These are phyloP conservation scores for Oscheius sp. DNA, from an alignment of 1,140 invertebrate genomes.

Conservation along the genomic window DNA sequence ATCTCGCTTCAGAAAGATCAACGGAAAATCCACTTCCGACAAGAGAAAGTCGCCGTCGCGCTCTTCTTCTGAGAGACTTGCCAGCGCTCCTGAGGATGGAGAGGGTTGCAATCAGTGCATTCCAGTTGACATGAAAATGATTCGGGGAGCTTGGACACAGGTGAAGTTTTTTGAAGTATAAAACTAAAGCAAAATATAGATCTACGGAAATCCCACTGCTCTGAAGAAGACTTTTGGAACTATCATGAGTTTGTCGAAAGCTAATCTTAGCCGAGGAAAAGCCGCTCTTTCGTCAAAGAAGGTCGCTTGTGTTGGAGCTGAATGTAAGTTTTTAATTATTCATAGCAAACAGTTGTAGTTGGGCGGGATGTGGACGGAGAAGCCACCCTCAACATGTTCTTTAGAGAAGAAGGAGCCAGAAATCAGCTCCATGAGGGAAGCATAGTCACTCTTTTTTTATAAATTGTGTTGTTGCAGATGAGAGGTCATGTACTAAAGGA, in stretches of 20 bases:
- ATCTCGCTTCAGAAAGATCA: not conserved
- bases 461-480: conserved; percentile 30
- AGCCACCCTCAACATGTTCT: not conserved
- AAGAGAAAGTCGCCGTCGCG: conserved; percentile 2
- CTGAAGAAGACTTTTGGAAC: conserved; percentile 39
- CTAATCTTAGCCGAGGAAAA: conserved; percentile 21
- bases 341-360: conserved; percentile 34
- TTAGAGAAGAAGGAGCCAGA: not conserved
- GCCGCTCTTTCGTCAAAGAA: conserved; percentile 15
- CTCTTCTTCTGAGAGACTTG: not conserved
- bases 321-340: conserved; percentile 11
- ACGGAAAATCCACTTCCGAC: conserved; percentile 5
- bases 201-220: conserved; percentile 39
- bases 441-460: not conserved
- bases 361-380: conserved; percentile 26
- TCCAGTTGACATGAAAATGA: conserved; percentile 24
- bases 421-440: conserved; percentile 38
- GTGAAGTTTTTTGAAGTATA: not conserved
- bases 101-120: conserved; percentile 28
- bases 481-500: not conserved
- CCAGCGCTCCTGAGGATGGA: not conserved
- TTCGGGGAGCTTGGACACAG: conserved; percentile 38
- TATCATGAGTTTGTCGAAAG: conserved; percentile 20
- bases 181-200: not conserved
- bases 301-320: conserved; percentile 32